Percentiles rank a stretch among this genome's conserved stretches.
Evolutionary conservation across 2,797 vertebrate genomes (phyloP).

Genomic region (Catostomus latipinnis): DNA sequence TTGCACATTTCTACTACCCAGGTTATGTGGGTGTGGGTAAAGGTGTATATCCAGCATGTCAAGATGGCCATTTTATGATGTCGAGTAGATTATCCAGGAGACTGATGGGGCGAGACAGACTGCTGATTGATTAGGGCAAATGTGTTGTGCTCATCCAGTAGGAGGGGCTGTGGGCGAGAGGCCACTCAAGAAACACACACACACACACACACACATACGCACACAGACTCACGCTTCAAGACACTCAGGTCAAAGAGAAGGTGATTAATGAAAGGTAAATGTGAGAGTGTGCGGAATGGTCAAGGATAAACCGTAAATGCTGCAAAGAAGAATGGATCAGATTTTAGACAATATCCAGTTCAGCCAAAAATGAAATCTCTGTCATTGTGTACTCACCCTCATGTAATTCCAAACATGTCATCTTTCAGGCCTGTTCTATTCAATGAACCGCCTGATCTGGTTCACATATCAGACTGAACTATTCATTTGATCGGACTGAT

Average conservation of each 20-base stretch:
- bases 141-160: slow-evolving; percentile 67
- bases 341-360: not conserved
- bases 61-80: slow-evolving; percentile 79
- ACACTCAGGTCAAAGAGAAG: slow-evolving; percentile 34
- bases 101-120: slow-evolving; percentile 75
- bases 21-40: no score
- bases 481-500: not conserved
- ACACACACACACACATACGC: slow-evolving; percentile 17
- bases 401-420: not conserved
- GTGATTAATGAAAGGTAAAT: slow-evolving; percentile 47
- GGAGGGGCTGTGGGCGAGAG: slow-evolving; percentile 14
- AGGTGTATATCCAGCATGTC: slow-evolving; percentile 47
- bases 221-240: slow-evolving; percentile 29
- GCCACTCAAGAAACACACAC: slow-evolving; percentile 41
- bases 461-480: not conserved
- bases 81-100: slow-evolving; percentile 74
- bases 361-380: not conserved
- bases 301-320: not conserved
- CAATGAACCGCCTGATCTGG: not conserved
- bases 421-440: not conserved
- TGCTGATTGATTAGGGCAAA: slow-evolving; percentile 80
- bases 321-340: not conserved
- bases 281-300: not conserved
- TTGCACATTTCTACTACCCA: no score
- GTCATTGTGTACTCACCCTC: not conserved